Evolutionary conservation across 2,797 vertebrate species (phyloP), one percentile per base, ranked within the genome.

Genomic region (Myiothlypis coronata): DNA sequence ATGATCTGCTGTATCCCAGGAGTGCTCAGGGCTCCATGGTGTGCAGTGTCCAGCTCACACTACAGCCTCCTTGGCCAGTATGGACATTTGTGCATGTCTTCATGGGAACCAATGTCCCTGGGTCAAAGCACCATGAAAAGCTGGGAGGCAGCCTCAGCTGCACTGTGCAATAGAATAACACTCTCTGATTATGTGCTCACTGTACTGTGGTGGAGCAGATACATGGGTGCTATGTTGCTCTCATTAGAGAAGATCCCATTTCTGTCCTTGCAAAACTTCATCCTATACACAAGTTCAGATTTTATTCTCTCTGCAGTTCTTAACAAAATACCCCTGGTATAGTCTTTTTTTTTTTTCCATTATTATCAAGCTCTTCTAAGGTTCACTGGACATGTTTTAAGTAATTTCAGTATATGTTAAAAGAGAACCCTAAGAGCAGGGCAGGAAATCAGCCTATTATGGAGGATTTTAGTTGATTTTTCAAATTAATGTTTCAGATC

Each of bases 401-500:
- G 32, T 87, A 72, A 81, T 93, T 93, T 93, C 77, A 72, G 32
- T 55, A n/a, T 52, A n/a, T 68, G 64, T 60, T 91, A 93, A 91
- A 91, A 61, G 53, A 74, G 52, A 93, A 82, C 32, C 23, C 56
- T 21, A 18, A 43, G 3, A 86, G 11, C 61, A 78, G 64, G 47
- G 55, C 12, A 72, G 68, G 61, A 96, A 93, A 80, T 59, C 34
- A 9, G 37, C 23, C 9, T 84, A 11, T 83, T 89, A 67, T 61
- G 23, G 49, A 88, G 60, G 90, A 83, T 90, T 93, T 86, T 89
- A 92, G 64, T 46, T 83, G 77, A 91, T 95, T 94, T 95, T 87
- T 90, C 57, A 77, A 96, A 96, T 97, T 93, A 96, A 91, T 91
- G 94, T 88, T 96, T 96, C 63, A 37, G 94, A 71, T 83, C 94